Base-by-base conservation (phyloP, 1,140 invertebrate genomes). In the Geopemphigus sp. region DNA sequence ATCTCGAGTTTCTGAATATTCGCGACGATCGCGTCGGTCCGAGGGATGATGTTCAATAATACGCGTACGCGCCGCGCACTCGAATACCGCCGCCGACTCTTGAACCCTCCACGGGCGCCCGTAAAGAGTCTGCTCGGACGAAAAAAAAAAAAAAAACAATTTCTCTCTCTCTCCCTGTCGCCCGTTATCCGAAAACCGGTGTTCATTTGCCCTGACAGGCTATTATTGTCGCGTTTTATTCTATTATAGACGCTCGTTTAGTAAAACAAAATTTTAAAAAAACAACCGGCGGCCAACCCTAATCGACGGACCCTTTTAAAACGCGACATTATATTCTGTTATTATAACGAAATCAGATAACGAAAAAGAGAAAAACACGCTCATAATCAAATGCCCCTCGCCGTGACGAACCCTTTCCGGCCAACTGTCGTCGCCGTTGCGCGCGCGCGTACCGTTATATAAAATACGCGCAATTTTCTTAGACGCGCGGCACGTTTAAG, bases 301-400 rank as follows among this genome's bases (percentile, higher is more conserved):
- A 76, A 76, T 76, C 73, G 73, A 45, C 29, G 22, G 73, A 76
- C 73, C 73, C 73, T 76, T 76, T 78, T 78, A 78, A 5, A 50
- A 45, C 57, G 74, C 47, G 56, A 78, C 74, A 63, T 47, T 78
- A 78, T 63, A 78, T 78, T 61, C 32, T 78, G 74, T 78, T 78
- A 63, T 78, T 78, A 50, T 78, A 78, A 78, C 74, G 74, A 78
- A 78, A 78, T 78, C 74, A 61, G 74, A 78, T 78, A 78, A 63
- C 56, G 54, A 78, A 63, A 76, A n/a, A 39, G 73, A 59, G 47
- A 73, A 54, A 78, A 47, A 61, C 39, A 63, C 57, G 50, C n/a
- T n/a, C 39, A 63, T 78, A 78, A 78, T 78, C 74, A 26, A 74
- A 57, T 76, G n/a, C 73, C 74, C 74, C 74, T 63, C 57, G 74